phyloP scores from a whole-genome alignment of 2,797 vertebrate species.

The Anisognathus igniventris region DNA sequence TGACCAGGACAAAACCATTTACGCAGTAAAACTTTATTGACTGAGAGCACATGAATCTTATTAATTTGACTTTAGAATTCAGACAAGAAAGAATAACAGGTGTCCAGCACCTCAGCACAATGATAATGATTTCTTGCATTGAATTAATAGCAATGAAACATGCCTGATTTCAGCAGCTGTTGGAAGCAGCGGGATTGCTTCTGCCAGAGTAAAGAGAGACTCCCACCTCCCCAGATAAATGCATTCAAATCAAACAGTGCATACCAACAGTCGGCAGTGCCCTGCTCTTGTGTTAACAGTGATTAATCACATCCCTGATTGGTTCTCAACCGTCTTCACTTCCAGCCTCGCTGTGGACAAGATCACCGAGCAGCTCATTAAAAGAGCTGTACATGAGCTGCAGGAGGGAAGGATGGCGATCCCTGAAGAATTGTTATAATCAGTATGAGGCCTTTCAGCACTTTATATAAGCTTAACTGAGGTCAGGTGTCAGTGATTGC shows the following conservation, averaged over 20 bases:
- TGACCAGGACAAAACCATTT: slow-evolving; percentile 27
- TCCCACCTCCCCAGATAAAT: neutral
- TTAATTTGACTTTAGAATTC: slow-evolving; percentile 49
- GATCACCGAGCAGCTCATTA: slow-evolving; percentile 20
- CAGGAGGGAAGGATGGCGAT: neutral
- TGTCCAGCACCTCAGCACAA: slow-evolving; percentile 38
- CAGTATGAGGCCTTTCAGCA: neutral
- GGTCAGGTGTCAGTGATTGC: slow-evolving; percentile 29
- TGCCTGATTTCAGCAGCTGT: slow-evolving; percentile 68
- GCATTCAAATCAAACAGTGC: slow-evolving; percentile 39
- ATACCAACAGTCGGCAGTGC: neutral
- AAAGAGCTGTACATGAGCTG: neutral
- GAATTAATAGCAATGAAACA: slow-evolving; percentile 69
- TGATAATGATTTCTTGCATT: slow-evolving; percentile 49
- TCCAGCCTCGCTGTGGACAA: neutral
- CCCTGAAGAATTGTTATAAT: slow-evolving; percentile 19
- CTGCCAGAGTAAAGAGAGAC: slow-evolving; percentile 22
- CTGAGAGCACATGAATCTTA: neutral
- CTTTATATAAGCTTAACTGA: slow-evolving; percentile 16
- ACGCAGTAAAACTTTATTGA: slow-evolving; percentile 36
- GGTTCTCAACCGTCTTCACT: slow-evolving; percentile 24
- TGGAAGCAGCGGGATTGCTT: slow-evolving; percentile 48
- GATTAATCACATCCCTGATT: slow-evolving; percentile 60
- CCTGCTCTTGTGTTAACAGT: slow-evolving; percentile 47
- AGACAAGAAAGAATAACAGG: slow-evolving; percentile 21